Base-by-base conservation (phyloP, 2,888 invertebrate genomes). In the Catotricha subobsoleta region DNA sequence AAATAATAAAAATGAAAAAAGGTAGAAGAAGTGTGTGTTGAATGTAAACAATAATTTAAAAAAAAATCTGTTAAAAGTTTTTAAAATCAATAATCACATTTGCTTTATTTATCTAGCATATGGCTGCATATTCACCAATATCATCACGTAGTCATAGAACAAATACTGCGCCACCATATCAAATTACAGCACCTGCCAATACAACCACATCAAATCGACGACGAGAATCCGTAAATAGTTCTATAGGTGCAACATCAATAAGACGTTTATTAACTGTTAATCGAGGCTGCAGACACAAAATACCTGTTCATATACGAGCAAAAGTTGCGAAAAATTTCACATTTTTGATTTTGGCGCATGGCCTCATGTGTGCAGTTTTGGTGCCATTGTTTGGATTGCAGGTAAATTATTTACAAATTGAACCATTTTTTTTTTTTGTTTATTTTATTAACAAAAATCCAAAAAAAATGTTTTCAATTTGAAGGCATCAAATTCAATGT, bases 181-280 rank as follows among this genome's bases (percentile, higher is more conserved):
- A 62, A 45, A 59, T 61, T 42, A 59, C 46, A 43, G 43, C 46
- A 42, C 40, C 46, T 46, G 35, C 41, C 36, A 36, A 36, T 25
- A 23, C 36, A 36, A 16, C 25, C 9, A 34, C 13, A 43, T 18
- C 47, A 47, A 30, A 46, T 9, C 65, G 73, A 3, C 66, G 78
- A 3, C 66, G 76, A 13, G 80, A 80, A 51, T 80, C 80, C 1
- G 68, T 75, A 41, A 72, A 75, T 20, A 79, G 79, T 38, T 79
- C 79, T 1, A 75, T 80, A 23, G 80, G 80, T 2, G 79, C 80
- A 1, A 78, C 78, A 1, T 83, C 83, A 1, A 81, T 83, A 9
- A 69, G 81, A 3, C 69, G 80, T 1, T 65, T 84, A 12, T 70
- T 83, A 40, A 74, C 78, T 1, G 66, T 63, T 25, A 72, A 67